These are phyloP conservation scores for Norana najaformis DNA, from an alignment of 2,888 invertebrate species.

Conservation along the genomic window DNA sequence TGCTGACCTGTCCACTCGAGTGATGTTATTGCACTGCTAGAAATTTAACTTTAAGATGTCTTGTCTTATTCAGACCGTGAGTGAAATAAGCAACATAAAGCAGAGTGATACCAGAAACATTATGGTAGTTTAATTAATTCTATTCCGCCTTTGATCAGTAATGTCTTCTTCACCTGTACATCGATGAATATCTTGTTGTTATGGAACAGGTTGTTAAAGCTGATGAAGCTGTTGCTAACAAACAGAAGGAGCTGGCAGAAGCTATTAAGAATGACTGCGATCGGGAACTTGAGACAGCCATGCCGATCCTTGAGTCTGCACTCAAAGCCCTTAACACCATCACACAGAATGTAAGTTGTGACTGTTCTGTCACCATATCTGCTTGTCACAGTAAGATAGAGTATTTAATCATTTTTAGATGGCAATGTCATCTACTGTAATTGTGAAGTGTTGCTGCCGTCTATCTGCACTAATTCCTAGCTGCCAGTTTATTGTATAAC, in stretches of 20 bases:
- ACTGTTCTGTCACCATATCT: not conserved
- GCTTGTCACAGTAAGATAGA: too few relatives aligned
- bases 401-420: too few relatives aligned
- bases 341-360: slow-evolving; percentile 52
- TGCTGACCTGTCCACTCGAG: not conserved
- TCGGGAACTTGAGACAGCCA: slow-evolving; percentile 61
- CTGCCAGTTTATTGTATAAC: too few relatives aligned
- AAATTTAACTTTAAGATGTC: not conserved
- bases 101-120: too few relatives aligned
- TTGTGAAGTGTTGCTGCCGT: too few relatives aligned
- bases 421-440: too few relatives aligned
- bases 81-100: not conserved
- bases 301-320: slow-evolving; percentile 62
- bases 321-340: slow-evolving; percentile 62
- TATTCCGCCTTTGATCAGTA: not conserved
- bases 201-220: slow-evolving; percentile 77
- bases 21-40: too few relatives aligned
- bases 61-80: not conserved
- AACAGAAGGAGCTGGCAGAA: slow-evolving; percentile 62
- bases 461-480: too few relatives aligned
- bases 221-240: slow-evolving; percentile 86
- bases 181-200: not conserved
- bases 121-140: not conserved
- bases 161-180: not conserved
- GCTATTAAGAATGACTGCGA: slow-evolving; percentile 64